These are phyloP conservation scores for Hypanus sabinus DNA, from an alignment of 2,113 vertebrate species.

Conservation along the genomic window DNA sequence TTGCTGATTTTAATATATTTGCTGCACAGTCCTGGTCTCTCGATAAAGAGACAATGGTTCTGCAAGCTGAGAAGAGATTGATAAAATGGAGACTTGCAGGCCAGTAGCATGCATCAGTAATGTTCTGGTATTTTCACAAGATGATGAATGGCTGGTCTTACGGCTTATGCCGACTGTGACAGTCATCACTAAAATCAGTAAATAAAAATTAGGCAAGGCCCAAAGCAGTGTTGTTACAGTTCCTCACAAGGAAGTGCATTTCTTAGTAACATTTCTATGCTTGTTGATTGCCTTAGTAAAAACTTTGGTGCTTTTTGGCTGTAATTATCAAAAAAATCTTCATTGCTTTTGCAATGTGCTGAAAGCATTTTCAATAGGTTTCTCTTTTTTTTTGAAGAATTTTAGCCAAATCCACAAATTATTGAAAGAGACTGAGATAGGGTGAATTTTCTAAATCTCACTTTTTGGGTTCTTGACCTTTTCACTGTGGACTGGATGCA, in stretches of 20 bases:
- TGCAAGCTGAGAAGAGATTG: not conserved
- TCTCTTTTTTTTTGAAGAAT: not conserved
- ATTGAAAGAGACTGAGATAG: not conserved
- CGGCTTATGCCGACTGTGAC: not conserved
- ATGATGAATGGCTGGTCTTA: not conserved
- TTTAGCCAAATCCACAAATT: not conserved
- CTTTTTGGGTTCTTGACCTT: not conserved
- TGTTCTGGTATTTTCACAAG: not conserved
- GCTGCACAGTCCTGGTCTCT: not conserved
- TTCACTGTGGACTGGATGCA: not conserved
- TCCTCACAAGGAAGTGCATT: not conserved
- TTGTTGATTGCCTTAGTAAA: too few relatives aligned
- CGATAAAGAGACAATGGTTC: not conserved
- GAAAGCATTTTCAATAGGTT: not conserved
- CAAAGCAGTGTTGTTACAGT: not conserved
- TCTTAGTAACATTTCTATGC: not conserved
- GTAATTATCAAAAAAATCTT: not conserved
- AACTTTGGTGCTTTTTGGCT: not conserved
- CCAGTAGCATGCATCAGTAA: not conserved
- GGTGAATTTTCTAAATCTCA: not conserved
- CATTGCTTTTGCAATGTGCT: not conserved
- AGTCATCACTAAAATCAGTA: not conserved
- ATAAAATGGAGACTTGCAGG: not conserved
- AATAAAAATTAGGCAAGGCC: not conserved
- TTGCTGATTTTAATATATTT: not conserved